Conservation (phyloP, 2,888 invertebrate species). For the Trichopria drosophilae region DNA sequence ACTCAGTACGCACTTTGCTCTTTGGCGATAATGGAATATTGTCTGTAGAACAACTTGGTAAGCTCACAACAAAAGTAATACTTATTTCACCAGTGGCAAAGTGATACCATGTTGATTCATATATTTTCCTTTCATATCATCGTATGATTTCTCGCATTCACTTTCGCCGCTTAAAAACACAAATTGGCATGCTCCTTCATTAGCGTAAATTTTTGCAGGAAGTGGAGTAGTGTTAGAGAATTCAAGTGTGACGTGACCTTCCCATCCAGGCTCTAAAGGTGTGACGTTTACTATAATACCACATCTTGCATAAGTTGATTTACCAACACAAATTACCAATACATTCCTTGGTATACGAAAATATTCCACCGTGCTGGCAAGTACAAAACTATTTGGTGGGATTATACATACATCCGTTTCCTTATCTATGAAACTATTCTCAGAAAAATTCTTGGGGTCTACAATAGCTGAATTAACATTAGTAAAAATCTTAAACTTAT, state of each 20-base stretch:
- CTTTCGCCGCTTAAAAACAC: slow-evolving; percentile 21
- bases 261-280: slow-evolving; percentile 25
- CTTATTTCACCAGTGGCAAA: slow-evolving; percentile 21
- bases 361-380: slow-evolving; percentile 24
- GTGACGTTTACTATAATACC: slow-evolving; percentile 26
- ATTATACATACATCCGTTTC: slow-evolving; percentile 23
- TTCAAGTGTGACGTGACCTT: slow-evolving; percentile 26
- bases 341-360: slow-evolving; percentile 25
- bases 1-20: too few species aligned
- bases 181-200: slow-evolving; percentile 23
- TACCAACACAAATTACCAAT: slow-evolving; percentile 25
- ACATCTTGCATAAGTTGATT: slow-evolving; percentile 24
- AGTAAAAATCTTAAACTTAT: slow-evolving; percentile 24
- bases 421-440: slow-evolving; percentile 22
- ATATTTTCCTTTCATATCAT: slow-evolving; percentile 23
- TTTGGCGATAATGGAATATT: too few species aligned
- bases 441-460: slow-evolving; percentile 23
- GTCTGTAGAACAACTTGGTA: too few species aligned
- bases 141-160: slow-evolving; percentile 23
- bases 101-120: slow-evolving; percentile 22
- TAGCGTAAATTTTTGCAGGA: slow-evolving; percentile 25
- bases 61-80: too few species aligned
- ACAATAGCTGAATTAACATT: slow-evolving; percentile 25
- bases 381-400: slow-evolving; percentile 21
- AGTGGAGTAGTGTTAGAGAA: slow-evolving; percentile 26